A percentile compares a stretch with the other conserved stretches of the same genome.
phyloP scores from a whole-genome alignment of 2,113 vertebrate species.

The Nyctibius bracteatus region DNA sequence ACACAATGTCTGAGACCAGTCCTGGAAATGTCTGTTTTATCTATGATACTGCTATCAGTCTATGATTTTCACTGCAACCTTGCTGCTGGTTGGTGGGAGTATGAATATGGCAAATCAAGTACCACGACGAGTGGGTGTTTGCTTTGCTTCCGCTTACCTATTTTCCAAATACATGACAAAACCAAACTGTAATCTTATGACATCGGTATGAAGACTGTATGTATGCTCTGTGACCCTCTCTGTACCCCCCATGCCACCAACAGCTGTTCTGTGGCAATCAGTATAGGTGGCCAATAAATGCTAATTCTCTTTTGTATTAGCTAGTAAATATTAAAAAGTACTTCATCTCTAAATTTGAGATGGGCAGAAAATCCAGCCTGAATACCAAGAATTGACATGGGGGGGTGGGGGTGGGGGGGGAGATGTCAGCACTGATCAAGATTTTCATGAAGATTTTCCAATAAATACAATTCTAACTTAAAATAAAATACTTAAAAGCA shows the following conservation, averaged over 20 bases:
- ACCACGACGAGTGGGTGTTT: not conserved
- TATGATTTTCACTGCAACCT: not conserved
- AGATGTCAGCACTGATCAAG: not conserved
- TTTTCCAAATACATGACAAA: not conserved
- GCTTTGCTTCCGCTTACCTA: not conserved
- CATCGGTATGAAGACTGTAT: rapidly evolving
- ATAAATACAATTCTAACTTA: not conserved
- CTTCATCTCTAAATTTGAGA: not conserved
- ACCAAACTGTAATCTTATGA: not conserved
- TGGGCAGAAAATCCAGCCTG: not conserved
- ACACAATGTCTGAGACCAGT: not conserved
- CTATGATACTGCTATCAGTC: not conserved
- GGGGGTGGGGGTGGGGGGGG: no score
- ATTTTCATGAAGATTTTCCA: not conserved
- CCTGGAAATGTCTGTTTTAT: not conserved
- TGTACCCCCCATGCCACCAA: not conserved
- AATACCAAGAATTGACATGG: rapidly evolving
- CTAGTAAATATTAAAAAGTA: not conserved
- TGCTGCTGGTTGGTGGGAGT: not conserved
- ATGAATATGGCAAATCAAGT: not conserved
- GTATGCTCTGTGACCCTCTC: not conserved
- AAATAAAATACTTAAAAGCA: not conserved
- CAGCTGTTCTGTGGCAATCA: not conserved
- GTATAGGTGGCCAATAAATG: not conserved
- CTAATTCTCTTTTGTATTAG: not conserved